Evolutionary conservation across 2,797 vertebrate species (phyloP).

Genomic region (Potorous gilbertii): DNA sequence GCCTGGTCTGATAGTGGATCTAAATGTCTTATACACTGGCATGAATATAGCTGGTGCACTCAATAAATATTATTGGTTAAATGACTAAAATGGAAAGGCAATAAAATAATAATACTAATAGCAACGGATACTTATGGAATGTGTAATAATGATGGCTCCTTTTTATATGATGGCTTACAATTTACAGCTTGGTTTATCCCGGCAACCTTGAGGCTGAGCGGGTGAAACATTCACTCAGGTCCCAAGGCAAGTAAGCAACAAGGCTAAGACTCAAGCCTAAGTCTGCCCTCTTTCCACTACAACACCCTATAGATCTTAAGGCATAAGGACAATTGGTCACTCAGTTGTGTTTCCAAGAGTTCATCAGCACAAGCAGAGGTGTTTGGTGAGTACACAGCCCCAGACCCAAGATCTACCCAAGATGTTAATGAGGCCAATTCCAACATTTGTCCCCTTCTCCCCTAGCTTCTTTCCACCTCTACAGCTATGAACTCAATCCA

Average conservation of each 20-base stretch:
- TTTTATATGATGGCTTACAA: neutral
- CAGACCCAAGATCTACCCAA: neutral
- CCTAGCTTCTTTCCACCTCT: neutral
- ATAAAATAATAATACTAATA: neutral
- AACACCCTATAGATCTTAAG: neutral
- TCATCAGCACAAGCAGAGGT: neutral
- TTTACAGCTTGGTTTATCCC: neutral
- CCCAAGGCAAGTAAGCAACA: neutral
- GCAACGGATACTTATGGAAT: neutral
- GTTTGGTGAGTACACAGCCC: neutral
- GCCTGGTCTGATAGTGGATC: neutral
- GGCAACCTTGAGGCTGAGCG: neutral
- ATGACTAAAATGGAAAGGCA: neutral
- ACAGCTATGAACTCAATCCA: neutral
- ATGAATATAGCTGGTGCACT: neutral
- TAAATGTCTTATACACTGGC: neutral
- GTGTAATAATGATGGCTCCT: neutral
- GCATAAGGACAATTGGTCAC: neutral
- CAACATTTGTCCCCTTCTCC: neutral
- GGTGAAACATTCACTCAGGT: neutral
- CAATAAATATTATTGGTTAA: neutral
- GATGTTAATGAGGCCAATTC: neutral
- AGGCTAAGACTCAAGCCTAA: neutral
- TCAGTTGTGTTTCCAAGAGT: neutral
- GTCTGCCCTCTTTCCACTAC: neutral